Evolutionary conservation across 1,140 invertebrate species (phyloP), one percentile per base, ranked within the genome.

Genomic region (Hetaerina americana): DNA sequence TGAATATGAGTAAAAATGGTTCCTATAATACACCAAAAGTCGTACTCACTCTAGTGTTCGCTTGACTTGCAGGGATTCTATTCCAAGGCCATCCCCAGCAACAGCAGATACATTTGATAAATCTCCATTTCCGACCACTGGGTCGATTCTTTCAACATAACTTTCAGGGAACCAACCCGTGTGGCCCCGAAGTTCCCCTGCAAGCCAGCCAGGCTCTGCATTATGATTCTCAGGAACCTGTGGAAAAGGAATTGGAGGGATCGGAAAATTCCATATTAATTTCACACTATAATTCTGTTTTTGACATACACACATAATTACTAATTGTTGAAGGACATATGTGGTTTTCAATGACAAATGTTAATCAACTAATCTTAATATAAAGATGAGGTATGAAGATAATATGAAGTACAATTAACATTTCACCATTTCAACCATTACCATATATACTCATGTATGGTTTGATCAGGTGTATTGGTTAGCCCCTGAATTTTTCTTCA

Each of bases 131-230:
- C 78, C 78, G 49, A 73, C 77, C 5, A 74, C 75, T 68, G 75
- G 79, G 74, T 88, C 88, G n/a, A 95, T 80, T 27, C 88, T 87
- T 78, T 97, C 93, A 15, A 96, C 95, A 81, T 98, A 99, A 5
- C 94, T 93, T 81, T 97, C 94, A 3, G 97, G 97, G 83, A 99
- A 99, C 94, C 96, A 98, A n/a, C 97, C 96, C 5, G 89, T 90
- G 74, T 91, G 87, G 25, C 92, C 93, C 77, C 92, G 85, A 27
- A 95, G 87, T 78, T 95, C 92, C 5, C 97, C 97, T 74, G 93
- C 93, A 74, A 95, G 84, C 97, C 97, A 99, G n/a, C 96, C 97
- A 10, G 95, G 95, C 79, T 99, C 96, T 0, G 92, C 91, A 77
- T 89, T 90, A 81, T 96, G 92, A 72, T 91, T 89, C 27, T 89